Evolutionary conservation across 1,140 invertebrate genomes (phyloP), one percentile per base, ranked within the genome.

Genomic region (Campoletis sonorensis): DNA sequence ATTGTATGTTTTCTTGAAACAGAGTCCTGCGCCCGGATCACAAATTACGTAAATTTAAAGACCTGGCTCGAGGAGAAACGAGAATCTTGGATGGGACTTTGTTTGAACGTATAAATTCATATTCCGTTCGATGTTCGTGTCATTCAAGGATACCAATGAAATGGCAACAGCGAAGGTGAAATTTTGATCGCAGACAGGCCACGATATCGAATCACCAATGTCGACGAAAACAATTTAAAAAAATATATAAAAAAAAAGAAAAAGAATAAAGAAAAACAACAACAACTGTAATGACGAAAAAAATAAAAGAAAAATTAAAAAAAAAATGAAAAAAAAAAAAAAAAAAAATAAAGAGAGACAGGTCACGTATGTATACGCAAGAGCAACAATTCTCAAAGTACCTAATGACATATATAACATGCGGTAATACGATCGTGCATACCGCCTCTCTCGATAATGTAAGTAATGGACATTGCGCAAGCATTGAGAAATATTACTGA

Each of bases 401-500:
- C 45, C 37, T 37, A 40, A 51, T 33, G 7, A 26, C 18, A 49
- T 40, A n/a, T 40, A n/a, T 40, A 45, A 40, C 67, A 61, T 82
- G 81, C 81, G 79, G 82, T 80, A 83, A 80, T 80, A 80, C 78
- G 78, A 49, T 79, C 72, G 68, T 71, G 61, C 71, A 71, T 71
- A 33, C 30, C 68, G 40, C 8, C 51, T 21, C 51, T 70, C 72
- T 54, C 70, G 64, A 85, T 85, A 80, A 83, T 82, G 26, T 79
- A 21, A 75, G 40, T 78, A 72, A 51, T 81, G 70, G 54, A 73
- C 33, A 80, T 85, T 85, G 80, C 83, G 81, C 81, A 84, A 85
- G 83, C 76, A 81, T 85, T 85, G 80, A 82, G 82, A 83, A 83
- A 85, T 81, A 84, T 85, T 75, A 82, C 81, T 82, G 64, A 79